phyloP scores from a whole-genome alignment of 1,140 invertebrate species.

The Drosophila ananassae region DNA sequence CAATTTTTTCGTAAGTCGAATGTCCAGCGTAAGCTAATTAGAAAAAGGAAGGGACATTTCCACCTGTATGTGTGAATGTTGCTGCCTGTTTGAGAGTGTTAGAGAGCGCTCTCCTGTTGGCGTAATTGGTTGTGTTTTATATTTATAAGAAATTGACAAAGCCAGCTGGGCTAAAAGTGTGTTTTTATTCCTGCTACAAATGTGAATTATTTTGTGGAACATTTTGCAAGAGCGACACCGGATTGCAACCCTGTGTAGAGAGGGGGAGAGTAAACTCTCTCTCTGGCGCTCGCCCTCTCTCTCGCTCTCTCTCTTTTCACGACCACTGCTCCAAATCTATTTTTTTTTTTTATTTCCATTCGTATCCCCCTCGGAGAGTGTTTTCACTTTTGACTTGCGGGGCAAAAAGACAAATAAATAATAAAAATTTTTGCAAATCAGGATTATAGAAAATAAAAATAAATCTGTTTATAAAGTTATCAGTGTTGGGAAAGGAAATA shows the following conservation, averaged over 20 bases:
- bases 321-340: conserved; percentile 61
- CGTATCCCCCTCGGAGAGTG: conserved; percentile 12
- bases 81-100: conserved; percentile 1
- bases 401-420: conserved; percentile 14
- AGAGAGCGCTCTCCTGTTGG: conserved; percentile 19
- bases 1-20: conserved; percentile 36
- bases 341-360: background rate
- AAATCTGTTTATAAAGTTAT: conserved; percentile 11
- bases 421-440: background rate
- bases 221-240: conserved; percentile 27
- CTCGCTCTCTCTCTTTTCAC: conserved; percentile 28
- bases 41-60: conserved; percentile 32
- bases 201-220: conserved; percentile 18
- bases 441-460: background rate
- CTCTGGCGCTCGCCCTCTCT: conserved; percentile 22
- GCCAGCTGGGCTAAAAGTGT: conserved; percentile 32
- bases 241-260: conserved; percentile 47
- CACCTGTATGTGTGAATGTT: conserved; percentile 17
- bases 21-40: conserved; percentile 16
- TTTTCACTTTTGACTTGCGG: conserved; percentile 65
- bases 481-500: background rate
- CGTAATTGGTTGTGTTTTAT: conserved; percentile 25
- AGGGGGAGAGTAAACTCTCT: background rate
- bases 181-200: conserved; percentile 30
- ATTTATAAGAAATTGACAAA: conserved; percentile 57